phyloP scores from a whole-genome alignment of 2,888 invertebrate genomes.

The Apamea epomidion region DNA sequence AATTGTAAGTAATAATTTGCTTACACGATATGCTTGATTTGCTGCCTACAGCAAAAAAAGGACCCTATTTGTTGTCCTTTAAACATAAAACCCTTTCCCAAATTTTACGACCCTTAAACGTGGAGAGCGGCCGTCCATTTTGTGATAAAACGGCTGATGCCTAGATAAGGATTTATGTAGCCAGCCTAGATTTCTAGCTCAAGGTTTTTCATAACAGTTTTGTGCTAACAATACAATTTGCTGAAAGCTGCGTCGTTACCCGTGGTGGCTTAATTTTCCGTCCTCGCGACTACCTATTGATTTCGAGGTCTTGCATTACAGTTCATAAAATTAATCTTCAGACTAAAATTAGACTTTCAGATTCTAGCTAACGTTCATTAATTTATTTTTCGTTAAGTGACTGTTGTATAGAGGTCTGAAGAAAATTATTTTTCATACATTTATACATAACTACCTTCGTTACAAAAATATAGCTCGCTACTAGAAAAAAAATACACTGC shows the following conservation, averaged over 20 bases:
- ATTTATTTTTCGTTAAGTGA: not conserved
- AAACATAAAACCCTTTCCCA: conserved; percentile 9
- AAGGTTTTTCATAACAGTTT: conserved; percentile 21
- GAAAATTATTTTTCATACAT: not conserved
- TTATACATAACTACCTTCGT: no score
- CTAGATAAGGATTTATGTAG: conserved; percentile 10
- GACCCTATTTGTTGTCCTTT: not conserved
- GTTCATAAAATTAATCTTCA: conserved; percentile 3
- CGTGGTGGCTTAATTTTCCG: conserved; percentile 36
- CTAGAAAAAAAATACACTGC: no score
- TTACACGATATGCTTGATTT: not conserved
- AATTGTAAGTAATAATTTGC: not conserved
- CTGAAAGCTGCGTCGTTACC: conserved; percentile 13
- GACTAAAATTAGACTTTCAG: not conserved
- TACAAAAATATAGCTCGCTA: no score
- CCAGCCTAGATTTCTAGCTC: conserved; percentile 3
- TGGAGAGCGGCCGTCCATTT: not conserved
- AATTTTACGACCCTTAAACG: not conserved
- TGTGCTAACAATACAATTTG: conserved; percentile 22
- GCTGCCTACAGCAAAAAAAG: not conserved
- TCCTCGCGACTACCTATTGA: conserved; percentile 14
- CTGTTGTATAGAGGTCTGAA: not conserved
- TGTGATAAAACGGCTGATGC: not conserved
- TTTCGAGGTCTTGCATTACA: not conserved
- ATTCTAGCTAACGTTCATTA: not conserved